Evolutionary conservation across 2,113 vertebrate species (phyloP).

Genomic region (Casuarius casuarius): DNA sequence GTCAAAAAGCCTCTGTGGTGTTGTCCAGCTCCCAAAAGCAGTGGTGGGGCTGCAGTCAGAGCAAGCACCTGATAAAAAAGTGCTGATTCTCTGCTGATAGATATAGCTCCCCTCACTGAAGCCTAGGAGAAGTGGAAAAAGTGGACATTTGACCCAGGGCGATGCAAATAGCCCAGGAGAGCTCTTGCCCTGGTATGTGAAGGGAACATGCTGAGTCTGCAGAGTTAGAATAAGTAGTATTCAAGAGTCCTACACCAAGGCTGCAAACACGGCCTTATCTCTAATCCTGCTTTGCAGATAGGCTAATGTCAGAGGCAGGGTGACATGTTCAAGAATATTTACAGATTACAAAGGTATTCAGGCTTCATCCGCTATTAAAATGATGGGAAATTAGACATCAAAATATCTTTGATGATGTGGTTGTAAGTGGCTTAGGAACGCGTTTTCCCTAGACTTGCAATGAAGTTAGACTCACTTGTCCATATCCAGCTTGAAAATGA

Average conservation of each 20-base stretch:
- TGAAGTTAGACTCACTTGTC: not conserved
- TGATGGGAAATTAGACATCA: not conserved
- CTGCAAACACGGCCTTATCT: not conserved
- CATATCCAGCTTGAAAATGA: not conserved
- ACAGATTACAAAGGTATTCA: not conserved
- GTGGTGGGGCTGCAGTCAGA: not conserved
- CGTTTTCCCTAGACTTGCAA: not conserved
- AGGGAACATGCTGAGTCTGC: not conserved
- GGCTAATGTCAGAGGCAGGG: not conserved
- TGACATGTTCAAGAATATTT: not conserved
- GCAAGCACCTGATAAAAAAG: rapidly evolving
- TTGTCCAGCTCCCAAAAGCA: not conserved
- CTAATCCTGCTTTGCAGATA: not conserved
- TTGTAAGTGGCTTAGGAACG: not conserved
- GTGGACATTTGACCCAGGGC: not conserved
- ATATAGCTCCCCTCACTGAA: not conserved
- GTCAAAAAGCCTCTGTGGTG: not conserved
- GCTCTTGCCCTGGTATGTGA: not conserved
- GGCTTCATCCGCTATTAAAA: not conserved
- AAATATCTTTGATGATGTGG: not conserved
- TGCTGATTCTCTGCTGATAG: not conserved
- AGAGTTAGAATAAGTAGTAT: not conserved
- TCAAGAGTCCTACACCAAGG: not conserved
- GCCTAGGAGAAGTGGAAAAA: not conserved
- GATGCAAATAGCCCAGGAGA: not conserved